Evolutionary conservation across 2,113 vertebrate genomes (phyloP).

Genomic region (Triplophysa siluroides): DNA sequence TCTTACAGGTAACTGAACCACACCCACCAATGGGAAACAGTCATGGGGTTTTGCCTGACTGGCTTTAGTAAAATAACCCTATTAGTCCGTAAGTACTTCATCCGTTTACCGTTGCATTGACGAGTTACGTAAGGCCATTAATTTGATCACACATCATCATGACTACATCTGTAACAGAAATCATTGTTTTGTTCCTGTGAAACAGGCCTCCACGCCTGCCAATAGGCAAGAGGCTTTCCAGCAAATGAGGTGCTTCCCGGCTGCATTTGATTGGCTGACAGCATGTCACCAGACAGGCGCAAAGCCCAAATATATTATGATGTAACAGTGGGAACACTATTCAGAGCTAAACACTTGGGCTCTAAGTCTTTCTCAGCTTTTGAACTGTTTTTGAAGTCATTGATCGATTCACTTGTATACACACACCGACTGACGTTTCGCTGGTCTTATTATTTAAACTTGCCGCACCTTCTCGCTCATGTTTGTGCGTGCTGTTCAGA

Average conservation of each 20-base stretch:
- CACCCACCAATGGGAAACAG: conserved; percentile 9
- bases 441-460: conserved; percentile 61
- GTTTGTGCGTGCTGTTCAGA: conserved; percentile 59
- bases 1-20: conserved; percentile 63
- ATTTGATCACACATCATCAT: conserved; percentile 6
- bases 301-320: conserved; percentile 61
- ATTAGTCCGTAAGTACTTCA: conserved; percentile 3
- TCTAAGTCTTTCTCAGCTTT: conserved; percentile 53
- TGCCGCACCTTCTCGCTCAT: conserved; percentile 42
- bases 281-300: conserved; percentile 62
- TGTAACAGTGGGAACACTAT: conserved; percentile 57
- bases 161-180: neutral
- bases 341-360: conserved; percentile 50
- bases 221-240: conserved; percentile 29
- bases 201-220: conserved; percentile 40
- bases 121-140: neutral
- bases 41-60: neutral
- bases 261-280: conserved; percentile 63
- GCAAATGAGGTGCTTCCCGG: conserved; percentile 31
- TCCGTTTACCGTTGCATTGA: conserved; percentile 25
- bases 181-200: conserved; percentile 15
- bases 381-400: conserved; percentile 6
- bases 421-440: conserved; percentile 12
- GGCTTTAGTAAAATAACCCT: conserved; percentile 17
- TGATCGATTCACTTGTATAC: conserved; percentile 55